phyloP scores from a whole-genome alignment of 2,113 vertebrate genomes.

The Phycodurus eques region DNA sequence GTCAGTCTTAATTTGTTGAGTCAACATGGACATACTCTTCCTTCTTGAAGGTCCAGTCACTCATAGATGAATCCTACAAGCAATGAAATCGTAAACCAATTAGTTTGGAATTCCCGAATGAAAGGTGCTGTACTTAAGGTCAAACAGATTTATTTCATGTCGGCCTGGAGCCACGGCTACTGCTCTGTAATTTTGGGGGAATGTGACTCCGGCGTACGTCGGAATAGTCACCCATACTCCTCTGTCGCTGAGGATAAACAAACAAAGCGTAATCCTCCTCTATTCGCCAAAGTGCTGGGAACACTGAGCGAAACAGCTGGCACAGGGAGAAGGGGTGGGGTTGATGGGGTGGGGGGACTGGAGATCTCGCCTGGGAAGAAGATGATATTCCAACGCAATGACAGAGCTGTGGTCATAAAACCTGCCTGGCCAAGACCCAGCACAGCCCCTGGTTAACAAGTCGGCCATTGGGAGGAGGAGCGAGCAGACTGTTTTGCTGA shows the following conservation, averaged over 20 bases:
- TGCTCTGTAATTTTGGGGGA: slow-evolving; percentile 71
- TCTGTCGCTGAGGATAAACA: slow-evolving; percentile 54
- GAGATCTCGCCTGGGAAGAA: slow-evolving; percentile 13
- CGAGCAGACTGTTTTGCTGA: neutral
- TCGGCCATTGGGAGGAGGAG: slow-evolving; percentile 24
- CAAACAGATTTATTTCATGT: slow-evolving; percentile 63
- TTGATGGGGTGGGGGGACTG: slow-evolving; percentile 3
- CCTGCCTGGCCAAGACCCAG: slow-evolving; percentile 64
- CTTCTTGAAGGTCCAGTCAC: slow-evolving; percentile 10
- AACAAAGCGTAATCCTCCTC: slow-evolving; percentile 36
- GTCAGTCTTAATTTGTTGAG: slow-evolving; percentile 33
- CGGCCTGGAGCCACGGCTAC: slow-evolving; percentile 44
- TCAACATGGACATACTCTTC: slow-evolving; percentile 11
- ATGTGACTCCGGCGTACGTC: slow-evolving; percentile 43
- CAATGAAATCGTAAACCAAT: slow-evolving; percentile 63
- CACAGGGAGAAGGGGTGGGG: neutral
- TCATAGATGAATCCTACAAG: slow-evolving; percentile 28
- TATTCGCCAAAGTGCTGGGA: slow-evolving; percentile 39
- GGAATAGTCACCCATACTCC: slow-evolving; percentile 6
- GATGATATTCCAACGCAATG: slow-evolving; percentile 41
- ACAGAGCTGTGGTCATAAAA: slow-evolving; percentile 64
- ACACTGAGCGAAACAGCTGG: slow-evolving; percentile 60
- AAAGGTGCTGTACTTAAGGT: slow-evolving; percentile 62
- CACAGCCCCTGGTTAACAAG: slow-evolving; percentile 48
- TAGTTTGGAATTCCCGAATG: slow-evolving; percentile 65